Conservation (phyloP, 2,888 invertebrate genomes). For the Anthrax anthrax region DNA sequence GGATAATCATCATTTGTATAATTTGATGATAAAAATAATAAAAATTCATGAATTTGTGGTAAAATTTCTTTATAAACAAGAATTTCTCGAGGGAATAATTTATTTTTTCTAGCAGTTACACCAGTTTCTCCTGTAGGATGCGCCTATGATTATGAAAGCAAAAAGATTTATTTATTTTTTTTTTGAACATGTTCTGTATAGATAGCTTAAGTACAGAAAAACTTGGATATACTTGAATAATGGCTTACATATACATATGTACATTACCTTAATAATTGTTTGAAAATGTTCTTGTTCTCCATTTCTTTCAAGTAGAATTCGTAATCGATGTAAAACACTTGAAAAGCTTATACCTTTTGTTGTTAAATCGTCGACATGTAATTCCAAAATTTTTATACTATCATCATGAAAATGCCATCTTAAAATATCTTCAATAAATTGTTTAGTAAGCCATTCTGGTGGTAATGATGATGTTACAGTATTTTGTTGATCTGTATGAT, state of each 20-base stretch:
- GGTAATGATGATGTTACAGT: no score
- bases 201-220: no score
- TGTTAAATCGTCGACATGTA: slow-evolving; percentile 4
- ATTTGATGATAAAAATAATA: no score
- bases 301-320: background rate
- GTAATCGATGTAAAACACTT: slow-evolving; percentile 31
- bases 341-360: slow-evolving; percentile 25
- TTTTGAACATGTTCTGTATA: no score
- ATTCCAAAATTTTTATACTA: background rate
- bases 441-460: slow-evolving; percentile 28
- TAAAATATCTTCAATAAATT: slow-evolving; percentile 29
- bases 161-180: no score
- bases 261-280: slow-evolving; percentile 23
- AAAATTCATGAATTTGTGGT: slow-evolving; percentile 24
- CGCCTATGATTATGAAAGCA: slow-evolving; percentile 27
- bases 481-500: background rate
- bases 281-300: slow-evolving; percentile 9
- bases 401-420: slow-evolving; percentile 16
- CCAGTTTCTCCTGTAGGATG: slow-evolving; percentile 30
- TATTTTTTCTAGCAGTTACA: slow-evolving; percentile 28
- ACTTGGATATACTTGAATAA: no score
- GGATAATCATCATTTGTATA: no score
- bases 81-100: slow-evolving; percentile 31
- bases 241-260: slow-evolving; percentile 23
- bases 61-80: slow-evolving; percentile 27